Evolutionary conservation across 2,113 vertebrate species (phyloP).

Genomic region (Brachypteracias leptosomus): DNA sequence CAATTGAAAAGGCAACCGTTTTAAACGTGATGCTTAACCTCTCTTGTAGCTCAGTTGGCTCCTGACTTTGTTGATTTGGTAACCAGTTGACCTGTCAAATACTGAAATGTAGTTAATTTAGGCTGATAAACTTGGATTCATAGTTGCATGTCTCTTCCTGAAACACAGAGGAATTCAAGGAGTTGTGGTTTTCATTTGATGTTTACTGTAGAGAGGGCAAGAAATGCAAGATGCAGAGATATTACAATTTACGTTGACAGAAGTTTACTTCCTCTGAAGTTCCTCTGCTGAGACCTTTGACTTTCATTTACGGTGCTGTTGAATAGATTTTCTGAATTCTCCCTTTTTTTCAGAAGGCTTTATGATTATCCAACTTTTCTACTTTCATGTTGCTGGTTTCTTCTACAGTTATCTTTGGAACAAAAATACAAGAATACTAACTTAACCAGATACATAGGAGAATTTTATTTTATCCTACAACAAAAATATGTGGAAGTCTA

Average conservation of each 20-base stretch:
- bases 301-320: not conserved
- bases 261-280: not conserved
- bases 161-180: not conserved
- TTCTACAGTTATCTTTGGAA: not conserved
- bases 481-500: not conserved
- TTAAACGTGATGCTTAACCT: not conserved
- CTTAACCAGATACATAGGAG: not conserved
- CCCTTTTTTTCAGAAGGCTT: not conserved
- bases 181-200: not conserved
- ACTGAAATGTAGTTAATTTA: not conserved
- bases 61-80: not conserved
- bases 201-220: not conserved
- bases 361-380: not conserved
- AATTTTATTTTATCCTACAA: not conserved
- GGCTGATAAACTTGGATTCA: not conserved
- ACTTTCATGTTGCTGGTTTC: not conserved
- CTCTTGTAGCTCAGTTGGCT: not conserved
- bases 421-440: not conserved
- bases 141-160: not conserved
- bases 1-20: not conserved
- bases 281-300: not conserved
- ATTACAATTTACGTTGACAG: not conserved
- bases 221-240: not conserved
- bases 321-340: not conserved
- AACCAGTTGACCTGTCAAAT: not conserved